Base-by-base conservation (phyloP, 2,797 vertebrate species). In the Rhadinocentrus ornatus region DNA sequence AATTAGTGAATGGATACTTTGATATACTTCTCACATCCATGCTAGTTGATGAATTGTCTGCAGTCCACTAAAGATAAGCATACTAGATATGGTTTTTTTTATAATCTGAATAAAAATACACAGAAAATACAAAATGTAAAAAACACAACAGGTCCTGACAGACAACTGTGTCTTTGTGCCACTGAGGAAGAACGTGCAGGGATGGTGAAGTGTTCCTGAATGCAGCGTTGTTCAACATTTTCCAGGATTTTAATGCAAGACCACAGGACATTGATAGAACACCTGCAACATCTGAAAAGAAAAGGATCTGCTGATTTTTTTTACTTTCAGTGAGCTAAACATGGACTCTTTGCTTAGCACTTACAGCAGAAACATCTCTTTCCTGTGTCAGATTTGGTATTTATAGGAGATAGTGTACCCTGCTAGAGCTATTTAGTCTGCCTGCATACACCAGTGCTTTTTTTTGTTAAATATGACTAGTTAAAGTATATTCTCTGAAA, bases 1-100 rank as follows among this genome's bases (percentile, higher is more conserved):
- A 56, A 35, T 56, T 22, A 52, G 66, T 81, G 60, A 73, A 76
- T 59, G 59, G 52, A 11, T 60, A 20, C 75, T 86, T 85, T 84
- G 69, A 80, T 83, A 62, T 75, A 11, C 75, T 71, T 77, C 39
- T 71, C 44, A 35, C 56, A 66, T 80, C 56, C 48, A 27, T 64
- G 66, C 59, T 65, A 66, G 59, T 65, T 32, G 37, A 82, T 69
- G 39, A 20, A 29, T 39, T 41, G 9, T 63, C 61, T 69, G 62
- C 35, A 71, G 65, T 50, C 2, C 16, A 41, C 37, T 69, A 48
- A 66, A 74, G 73, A 75, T 62, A 18, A 60, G 62, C 24, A 50
- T 44, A 16, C 37, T 71, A 70, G 77, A 67, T 32, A 46, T 62
- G 18, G 32, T 31, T 13, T 66, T 63, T 34, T 75, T 54, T 16